A percentile compares a stretch with the other conserved stretches of the same genome.
Conservation (phyloP, 2,888 invertebrate species). For the Pachydiplax longipennis region DNA sequence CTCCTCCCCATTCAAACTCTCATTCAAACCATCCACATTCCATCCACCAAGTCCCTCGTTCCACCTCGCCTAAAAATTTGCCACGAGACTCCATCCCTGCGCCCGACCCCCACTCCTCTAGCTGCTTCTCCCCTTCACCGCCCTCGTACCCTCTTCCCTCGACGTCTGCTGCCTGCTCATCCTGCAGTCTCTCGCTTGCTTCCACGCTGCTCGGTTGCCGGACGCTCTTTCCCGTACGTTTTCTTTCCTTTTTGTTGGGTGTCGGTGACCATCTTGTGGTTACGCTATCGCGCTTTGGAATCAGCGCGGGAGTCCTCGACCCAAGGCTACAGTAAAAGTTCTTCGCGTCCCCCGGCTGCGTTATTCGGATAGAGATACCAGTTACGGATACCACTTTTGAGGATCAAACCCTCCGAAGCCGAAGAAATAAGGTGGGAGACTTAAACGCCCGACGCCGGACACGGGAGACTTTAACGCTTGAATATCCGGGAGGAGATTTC, state of each 20-base stretch:
- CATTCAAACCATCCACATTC: constrained; percentile 29
- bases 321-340: background rate
- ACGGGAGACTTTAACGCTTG: background rate
- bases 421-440: background rate
- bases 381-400: background rate
- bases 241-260: constrained; percentile 19
- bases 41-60: background rate
- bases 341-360: background rate
- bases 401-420: background rate
- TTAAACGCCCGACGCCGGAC: background rate
- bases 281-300: background rate
- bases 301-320: background rate
- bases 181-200: background rate
- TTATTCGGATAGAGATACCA: background rate
- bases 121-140: background rate
- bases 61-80: constrained; percentile 31
- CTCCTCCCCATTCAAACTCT: background rate
- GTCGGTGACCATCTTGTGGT: constrained; percentile 22
- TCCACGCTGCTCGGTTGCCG: background rate
- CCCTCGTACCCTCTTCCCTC: background rate
- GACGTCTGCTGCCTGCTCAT: background rate
- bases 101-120: background rate
- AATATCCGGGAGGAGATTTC: background rate
- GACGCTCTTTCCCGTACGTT: background rate
- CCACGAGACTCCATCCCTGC: background rate